phyloP scores from a whole-genome alignment of 1,140 invertebrate species.

The Eupristina koningsbergeri region DNA sequence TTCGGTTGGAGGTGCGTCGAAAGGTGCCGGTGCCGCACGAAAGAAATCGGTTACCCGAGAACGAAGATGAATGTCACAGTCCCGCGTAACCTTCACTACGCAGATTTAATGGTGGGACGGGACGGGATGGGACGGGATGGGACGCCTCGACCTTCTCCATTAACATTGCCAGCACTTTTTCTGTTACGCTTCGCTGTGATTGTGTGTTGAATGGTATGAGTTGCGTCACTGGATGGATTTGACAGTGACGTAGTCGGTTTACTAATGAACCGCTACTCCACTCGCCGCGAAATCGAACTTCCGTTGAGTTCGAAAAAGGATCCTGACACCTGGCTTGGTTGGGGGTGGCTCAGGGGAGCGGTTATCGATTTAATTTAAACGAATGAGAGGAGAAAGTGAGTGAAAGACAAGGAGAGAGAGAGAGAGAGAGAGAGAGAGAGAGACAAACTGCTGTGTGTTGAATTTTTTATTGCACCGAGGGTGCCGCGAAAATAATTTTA shows the following conservation, averaged over 20 bases:
- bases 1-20: conserved; percentile 38
- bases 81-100: conserved; percentile 53
- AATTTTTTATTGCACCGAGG: not conserved
- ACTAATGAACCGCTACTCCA: not conserved
- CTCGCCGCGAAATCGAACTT: not conserved
- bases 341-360: not conserved
- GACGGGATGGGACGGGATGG: too few species aligned
- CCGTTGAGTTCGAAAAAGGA: not conserved
- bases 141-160: not conserved
- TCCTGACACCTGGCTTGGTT: not conserved
- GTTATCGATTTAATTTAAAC: conserved; percentile 44
- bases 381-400: not conserved
- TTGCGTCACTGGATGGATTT: conserved; percentile 62
- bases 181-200: conserved; percentile 27
- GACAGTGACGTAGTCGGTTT: conserved; percentile 59
- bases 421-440: not conserved
- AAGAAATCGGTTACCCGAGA: conserved; percentile 53
- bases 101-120: not conserved
- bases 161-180: conserved; percentile 27
- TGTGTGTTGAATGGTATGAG: conserved; percentile 50
- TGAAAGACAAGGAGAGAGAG: not conserved
- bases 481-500: not conserved
- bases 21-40: not conserved
- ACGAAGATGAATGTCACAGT: conserved; percentile 45
- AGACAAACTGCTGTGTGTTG: not conserved